Evolutionary conservation across 1,140 invertebrate genomes (phyloP), one percentile per base, ranked within the genome.

Genomic region (Halyomorpha halys): DNA sequence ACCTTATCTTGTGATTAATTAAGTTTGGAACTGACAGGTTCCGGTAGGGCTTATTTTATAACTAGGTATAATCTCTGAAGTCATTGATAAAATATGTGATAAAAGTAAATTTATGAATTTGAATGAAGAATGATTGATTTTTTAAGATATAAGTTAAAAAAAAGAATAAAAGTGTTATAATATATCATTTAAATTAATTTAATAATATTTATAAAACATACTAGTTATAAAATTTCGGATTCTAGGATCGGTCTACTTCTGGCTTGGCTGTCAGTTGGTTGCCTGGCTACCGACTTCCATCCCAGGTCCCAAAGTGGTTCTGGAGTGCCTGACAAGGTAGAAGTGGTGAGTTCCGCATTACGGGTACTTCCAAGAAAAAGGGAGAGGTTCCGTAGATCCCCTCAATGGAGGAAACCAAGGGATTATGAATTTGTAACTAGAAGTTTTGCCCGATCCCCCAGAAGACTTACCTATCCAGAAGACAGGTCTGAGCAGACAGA

Each of bases 371-470:
- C 63, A 13, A 64, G 53, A 16, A 25, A 30, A 44, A 27, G 30
- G 62, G n/a, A 39, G 14, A 3, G 59, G 16, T n/a, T 27, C 25
- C 19, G n/a, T 27, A 56, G 53, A 18, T 53, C 53, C 5, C 21
- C 56, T 13, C 16, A 25, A 23, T 68, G 64, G 64, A 65, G 64
- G 47, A 59, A 44, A 18, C 67, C 67, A 9, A 44, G 64, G 21
- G 54, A 63, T 34, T 51, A 63, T 44, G 39, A 68, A 27, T 68
- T 68, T 27, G 64, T 68, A 15, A 68, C 67, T 8, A 30, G 45
- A 54, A 34, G 27, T n/a, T 16, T 45, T 14, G 59, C 54, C 14
- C 18, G 30, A 21, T 56, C 62, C 19, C 59, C 64, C 1, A 19
- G 60, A 45, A 44, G 51, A 47, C 15, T 63, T 6, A 15, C 54